These are phyloP conservation scores for Masticophis lateralis DNA, from an alignment of 2,797 vertebrate genomes.

Conservation along the genomic window DNA sequence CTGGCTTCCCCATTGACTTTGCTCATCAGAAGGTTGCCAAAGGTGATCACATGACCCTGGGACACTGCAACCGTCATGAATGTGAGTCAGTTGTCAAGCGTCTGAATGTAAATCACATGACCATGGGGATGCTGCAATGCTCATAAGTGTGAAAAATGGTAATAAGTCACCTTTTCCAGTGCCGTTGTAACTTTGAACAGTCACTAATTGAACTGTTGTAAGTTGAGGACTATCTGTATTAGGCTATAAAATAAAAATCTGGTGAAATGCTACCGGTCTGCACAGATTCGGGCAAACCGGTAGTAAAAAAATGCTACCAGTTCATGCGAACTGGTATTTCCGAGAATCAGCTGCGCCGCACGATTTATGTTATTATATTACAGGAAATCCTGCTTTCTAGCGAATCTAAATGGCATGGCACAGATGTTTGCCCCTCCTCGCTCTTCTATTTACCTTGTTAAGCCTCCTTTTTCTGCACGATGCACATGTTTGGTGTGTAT, in stretches of 20 bases:
- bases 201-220: not conserved
- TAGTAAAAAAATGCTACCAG: no score
- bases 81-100: not conserved
- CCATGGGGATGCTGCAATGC: not conserved
- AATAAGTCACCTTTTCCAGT: not conserved
- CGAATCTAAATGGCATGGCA: no score
- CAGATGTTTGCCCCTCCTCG: no score
- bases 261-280: no score
- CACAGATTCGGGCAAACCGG: no score
- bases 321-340: no score
- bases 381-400: no score
- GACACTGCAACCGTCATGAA: not conserved
- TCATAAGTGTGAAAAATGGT: not conserved
- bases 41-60: not conserved
- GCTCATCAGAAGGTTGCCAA: not conserved
- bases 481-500: no score
- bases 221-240: not conserved
- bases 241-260: not conserved
- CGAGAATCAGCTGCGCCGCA: no score
- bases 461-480: no score
- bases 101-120: not conserved
- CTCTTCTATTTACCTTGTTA: no score
- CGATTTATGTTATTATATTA: no score
- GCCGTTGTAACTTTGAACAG: not conserved
- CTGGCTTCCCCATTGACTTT: not conserved